Base-by-base conservation (phyloP, 2,113 vertebrate genomes). In the Eira barbara region DNA sequence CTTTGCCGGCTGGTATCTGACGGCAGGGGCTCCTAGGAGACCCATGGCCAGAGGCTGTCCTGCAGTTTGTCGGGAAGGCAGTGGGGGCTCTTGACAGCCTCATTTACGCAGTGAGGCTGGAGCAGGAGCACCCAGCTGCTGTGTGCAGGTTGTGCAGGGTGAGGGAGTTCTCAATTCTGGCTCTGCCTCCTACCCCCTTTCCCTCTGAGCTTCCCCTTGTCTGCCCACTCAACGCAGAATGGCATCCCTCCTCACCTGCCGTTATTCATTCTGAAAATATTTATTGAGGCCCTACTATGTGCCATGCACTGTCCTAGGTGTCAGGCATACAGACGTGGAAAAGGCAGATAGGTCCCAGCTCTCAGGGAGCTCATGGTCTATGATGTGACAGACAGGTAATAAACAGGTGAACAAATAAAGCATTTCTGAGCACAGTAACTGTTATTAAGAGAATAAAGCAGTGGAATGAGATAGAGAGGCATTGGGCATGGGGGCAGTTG, bases 81-180 rank as follows among this genome's bases (percentile, higher is more conserved):
- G 47, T 39, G 27, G 23, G 49, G 49, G 39, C 36, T 47, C 6
- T 0, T 1, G 21, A 13, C 63, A 14, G 13, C 47, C 78, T 55
- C 20, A 0, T 27, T 95, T 71, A 80, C 13, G n/a, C 11, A 18
- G 18, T 31, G 36, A 82, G 29, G 59, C 36, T 57, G 36, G 94
- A 36, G n/a, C 63, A 34, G 55, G 20, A 29, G 69, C 39, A 14
- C 34, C 12, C 14, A 29, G 31, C 5, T 6, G 36, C n/a, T 6
- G 15, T 7, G 3, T 3, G 4, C 4, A 82, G 42, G 45, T 3
- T 27, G 6, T 59, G 21, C 13, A 36, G 18, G 29, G 1, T 4
- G 17, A 87, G 34, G 2, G 11, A 21, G 0, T 83, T 82, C 39
- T 74, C 45, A 57, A 34, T 55, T 86, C 71, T 29, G 55, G 71